phyloP scores from a whole-genome alignment of 2,113 vertebrate species.

The Larimichthys crocea region DNA sequence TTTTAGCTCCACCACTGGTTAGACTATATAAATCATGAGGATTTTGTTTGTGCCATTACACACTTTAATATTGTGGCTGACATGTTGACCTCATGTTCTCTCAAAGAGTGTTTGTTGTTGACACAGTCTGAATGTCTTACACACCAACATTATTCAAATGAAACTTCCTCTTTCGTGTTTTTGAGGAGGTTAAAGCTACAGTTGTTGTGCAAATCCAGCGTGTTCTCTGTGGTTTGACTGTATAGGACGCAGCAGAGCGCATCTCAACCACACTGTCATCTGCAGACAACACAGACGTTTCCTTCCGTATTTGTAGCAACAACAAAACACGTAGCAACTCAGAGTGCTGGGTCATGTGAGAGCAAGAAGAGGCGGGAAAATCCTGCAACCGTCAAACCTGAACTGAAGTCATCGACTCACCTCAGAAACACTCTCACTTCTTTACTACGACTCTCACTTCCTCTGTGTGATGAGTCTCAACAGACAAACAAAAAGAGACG shows the following conservation, averaged over 20 bases:
- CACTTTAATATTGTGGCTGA: background rate
- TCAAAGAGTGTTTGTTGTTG: background rate
- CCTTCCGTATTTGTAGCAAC: constrained; percentile 17
- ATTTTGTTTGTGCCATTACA: background rate
- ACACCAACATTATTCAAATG: background rate
- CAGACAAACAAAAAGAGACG: background rate
- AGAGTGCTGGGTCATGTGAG: background rate
- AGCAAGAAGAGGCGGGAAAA: constrained; percentile 42
- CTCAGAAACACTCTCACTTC: constrained; percentile 67
- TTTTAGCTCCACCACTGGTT: background rate
- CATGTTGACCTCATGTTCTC: background rate
- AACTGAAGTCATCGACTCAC: constrained; percentile 39
- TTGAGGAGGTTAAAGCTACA: background rate
- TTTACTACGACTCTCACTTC: constrained; percentile 62
- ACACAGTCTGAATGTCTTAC: background rate
- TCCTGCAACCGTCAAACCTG: constrained; percentile 48
- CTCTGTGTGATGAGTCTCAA: background rate
- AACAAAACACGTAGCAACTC: background rate
- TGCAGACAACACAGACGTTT: background rate
- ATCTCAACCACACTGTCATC: constrained; percentile 2
- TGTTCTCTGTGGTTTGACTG: constrained; percentile 15
- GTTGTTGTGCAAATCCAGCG: background rate
- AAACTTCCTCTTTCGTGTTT: background rate
- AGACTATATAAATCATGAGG: background rate
- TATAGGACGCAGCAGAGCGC: background rate